Evolutionary conservation across 2,113 vertebrate genomes (phyloP).

Genomic region (Saccopteryx leptura): DNA sequence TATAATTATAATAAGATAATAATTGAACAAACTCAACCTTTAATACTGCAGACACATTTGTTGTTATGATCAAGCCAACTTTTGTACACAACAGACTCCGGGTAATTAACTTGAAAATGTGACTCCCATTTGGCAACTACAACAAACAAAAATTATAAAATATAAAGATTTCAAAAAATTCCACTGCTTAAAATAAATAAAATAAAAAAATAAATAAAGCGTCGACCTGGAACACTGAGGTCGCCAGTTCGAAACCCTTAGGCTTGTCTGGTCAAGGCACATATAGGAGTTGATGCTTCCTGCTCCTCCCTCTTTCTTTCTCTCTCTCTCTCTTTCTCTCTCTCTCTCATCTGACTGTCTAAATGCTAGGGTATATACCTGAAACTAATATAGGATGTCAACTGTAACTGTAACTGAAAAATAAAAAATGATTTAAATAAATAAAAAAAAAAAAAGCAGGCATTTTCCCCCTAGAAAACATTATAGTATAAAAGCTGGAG

Average conservation of each 20-base stretch:
- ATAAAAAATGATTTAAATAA: too few species aligned
- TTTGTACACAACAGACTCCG: background rate
- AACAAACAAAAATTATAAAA: slow-evolving; percentile 11
- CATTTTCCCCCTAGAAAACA: background rate
- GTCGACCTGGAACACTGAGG: too few species aligned
- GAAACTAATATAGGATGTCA: too few species aligned
- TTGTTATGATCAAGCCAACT: background rate
- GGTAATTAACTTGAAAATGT: background rate
- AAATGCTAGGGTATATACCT: too few species aligned
- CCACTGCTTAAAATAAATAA: background rate
- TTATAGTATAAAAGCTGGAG: background rate
- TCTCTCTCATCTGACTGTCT: too few species aligned
- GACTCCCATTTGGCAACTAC: background rate
- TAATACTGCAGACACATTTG: background rate
- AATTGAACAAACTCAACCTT: slow-evolving; percentile 6
- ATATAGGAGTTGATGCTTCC: too few species aligned
- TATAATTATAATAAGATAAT: background rate
- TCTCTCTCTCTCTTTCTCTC: too few species aligned
- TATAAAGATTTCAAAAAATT: background rate
- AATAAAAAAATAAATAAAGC: background rate
- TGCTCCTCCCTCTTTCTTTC: too few species aligned
- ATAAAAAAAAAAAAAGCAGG: background rate
- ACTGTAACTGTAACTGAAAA: too few species aligned
- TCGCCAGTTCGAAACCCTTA: too few species aligned
- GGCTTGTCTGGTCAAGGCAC: too few species aligned